Conservation (phyloP, 2,797 vertebrate genomes). For the Rhabdomys pumilio region DNA sequence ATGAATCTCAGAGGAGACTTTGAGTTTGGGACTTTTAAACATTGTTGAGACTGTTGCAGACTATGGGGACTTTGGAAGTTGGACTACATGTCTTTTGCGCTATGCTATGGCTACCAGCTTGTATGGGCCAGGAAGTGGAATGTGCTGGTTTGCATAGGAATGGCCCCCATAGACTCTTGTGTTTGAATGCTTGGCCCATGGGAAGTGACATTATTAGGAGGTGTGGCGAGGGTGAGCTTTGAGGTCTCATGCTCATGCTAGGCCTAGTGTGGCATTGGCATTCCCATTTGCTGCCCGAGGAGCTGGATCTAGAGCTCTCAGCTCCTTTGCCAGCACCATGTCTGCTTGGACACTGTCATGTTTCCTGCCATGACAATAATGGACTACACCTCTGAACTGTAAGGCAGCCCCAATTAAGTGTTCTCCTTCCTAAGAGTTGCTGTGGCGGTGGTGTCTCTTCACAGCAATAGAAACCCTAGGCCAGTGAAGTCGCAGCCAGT, state of each 20-base stretch:
- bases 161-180: background rate
- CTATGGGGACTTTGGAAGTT: background rate
- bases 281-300: background rate
- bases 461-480: background rate
- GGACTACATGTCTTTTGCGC: background rate
- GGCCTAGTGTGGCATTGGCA: background rate
- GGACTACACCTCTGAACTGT: background rate
- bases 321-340: background rate
- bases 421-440: background rate
- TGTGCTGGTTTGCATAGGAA: background rate
- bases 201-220: background rate
- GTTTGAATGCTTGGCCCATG: background rate
- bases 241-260: background rate
- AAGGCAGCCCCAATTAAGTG: background rate
- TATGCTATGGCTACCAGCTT: background rate
- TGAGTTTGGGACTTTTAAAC: background rate
- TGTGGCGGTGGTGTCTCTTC: background rate
- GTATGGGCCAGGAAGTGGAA: background rate
- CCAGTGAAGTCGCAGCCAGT: background rate
- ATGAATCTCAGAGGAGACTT: background rate
- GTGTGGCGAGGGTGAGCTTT: background rate
- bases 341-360: background rate
- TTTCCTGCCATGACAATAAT: background rate
- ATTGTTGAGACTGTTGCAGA: background rate
- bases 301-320: background rate